A percentile compares a stretch with the other conserved stretches of the same genome.
phyloP scores from a whole-genome alignment of 2,113 vertebrate species.

The Seriola quinqueradiata region DNA sequence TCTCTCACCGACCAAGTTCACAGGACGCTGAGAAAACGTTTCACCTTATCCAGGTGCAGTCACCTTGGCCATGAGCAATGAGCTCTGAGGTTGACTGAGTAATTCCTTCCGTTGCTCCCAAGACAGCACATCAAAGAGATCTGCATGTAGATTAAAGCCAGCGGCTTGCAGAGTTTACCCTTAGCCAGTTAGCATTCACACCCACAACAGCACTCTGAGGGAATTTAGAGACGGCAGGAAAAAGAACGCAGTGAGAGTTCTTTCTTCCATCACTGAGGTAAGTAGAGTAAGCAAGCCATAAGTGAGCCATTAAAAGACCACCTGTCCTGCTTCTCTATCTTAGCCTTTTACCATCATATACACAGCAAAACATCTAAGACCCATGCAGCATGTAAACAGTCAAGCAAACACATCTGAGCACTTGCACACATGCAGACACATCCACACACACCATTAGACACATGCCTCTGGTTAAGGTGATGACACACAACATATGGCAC shows the following conservation, averaged over 20 bases:
- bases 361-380: slow-evolving; percentile 47
- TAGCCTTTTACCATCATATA: slow-evolving; percentile 45
- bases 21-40: slow-evolving; percentile 45
- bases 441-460: slow-evolving; percentile 52
- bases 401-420: slow-evolving; percentile 48
- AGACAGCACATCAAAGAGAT: slow-evolving; percentile 63
- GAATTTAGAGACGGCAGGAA: not conserved
- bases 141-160: slow-evolving; percentile 66
- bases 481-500: slow-evolving; percentile 74
- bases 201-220: slow-evolving; percentile 1
- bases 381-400: slow-evolving; percentile 29
- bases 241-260: not conserved
- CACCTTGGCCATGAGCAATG: slow-evolving; percentile 67
- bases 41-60: slow-evolving; percentile 64
- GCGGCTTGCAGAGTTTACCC: slow-evolving; percentile 30
- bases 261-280: slow-evolving; percentile 30
- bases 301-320: slow-evolving; percentile 68
- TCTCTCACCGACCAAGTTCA: slow-evolving; percentile 39
- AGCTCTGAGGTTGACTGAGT: slow-evolving; percentile 45
- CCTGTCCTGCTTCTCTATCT: slow-evolving; percentile 68
- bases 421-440: slow-evolving; percentile 19
- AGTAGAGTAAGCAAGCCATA: slow-evolving; percentile 52
- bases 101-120: slow-evolving; percentile 42
- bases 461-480: slow-evolving; percentile 74
- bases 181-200: slow-evolving; percentile 45